Percentiles rank a stretch among this genome's conserved stretches.
Evolutionary conservation across 1,140 invertebrate genomes (phyloP).

Genomic region (Diorhabda elongata): DNA sequence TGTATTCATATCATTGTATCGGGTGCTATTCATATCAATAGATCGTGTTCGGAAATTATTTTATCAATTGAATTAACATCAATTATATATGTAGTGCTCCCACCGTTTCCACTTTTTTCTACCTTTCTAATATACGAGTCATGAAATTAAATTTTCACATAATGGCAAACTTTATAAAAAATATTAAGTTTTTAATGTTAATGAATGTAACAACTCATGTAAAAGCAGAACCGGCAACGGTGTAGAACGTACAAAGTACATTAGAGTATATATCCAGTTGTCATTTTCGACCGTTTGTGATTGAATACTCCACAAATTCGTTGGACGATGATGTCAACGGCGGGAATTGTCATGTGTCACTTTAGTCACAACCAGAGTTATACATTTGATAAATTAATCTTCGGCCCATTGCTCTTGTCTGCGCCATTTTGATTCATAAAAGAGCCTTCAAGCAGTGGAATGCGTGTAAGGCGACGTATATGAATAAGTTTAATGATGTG

Average conservation of each 20-base stretch:
- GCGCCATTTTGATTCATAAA: not conserved
- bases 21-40: no score
- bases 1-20: no score
- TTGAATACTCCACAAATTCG: slow-evolving; percentile 24
- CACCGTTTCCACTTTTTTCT: no score
- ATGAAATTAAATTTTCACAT: no score
- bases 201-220: no score
- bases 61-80: no score
- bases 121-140: no score
- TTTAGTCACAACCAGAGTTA: slow-evolving; percentile 29
- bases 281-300: slow-evolving; percentile 24
- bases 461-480: slow-evolving; percentile 1
- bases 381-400: slow-evolving; percentile 31
- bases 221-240: no score
- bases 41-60: no score
- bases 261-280: slow-evolving; percentile 15
- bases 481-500: slow-evolving; percentile 2
- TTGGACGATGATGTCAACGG: slow-evolving; percentile 23
- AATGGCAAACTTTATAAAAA: no score
- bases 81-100: no score
- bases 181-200: no score
- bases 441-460: not conserved
- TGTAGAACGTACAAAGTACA: not conserved
- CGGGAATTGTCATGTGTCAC: slow-evolving; percentile 29
- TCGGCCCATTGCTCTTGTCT: slow-evolving; percentile 10